Base-by-base conservation (phyloP, 2,888 invertebrate genomes). In the Dione vanillae region DNA sequence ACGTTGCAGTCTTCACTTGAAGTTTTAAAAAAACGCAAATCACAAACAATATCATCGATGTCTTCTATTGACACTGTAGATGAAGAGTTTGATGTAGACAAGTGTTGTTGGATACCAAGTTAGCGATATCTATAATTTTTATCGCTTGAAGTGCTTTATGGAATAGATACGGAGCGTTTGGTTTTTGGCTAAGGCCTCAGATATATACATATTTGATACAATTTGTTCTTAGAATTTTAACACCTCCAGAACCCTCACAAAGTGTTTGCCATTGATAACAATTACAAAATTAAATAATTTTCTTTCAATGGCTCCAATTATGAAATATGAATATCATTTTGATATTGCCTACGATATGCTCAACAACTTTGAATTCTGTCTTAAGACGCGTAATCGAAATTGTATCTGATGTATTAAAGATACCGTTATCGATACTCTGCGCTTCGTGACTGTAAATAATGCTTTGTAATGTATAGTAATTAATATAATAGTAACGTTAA, bases 381-480 rank as follows among this genome's bases (percentile, higher is more conserved):
- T 68, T 47, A 49, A 71, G 68, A 73, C 68, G 65, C 56, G 47
- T 61, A 70, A 73, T 66, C 73, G 56, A 71, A 56, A 71, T 68
- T 65, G 61, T 73, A 71, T 73, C 70, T 59, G 72, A 73, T 73
- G 19, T 54, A 69, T 61, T 71, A 70, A 20, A 62, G 51, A 68
- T 70, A 71, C 76, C 69, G 73, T 75, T 76, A 76, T 58, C 51
- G 71, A 74, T 75, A 70, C 72, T 64, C 62, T 67, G 52, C 64
- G 59, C 16, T 56, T 56, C 72, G 73, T 76, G 75, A 75, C 74
- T 71, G 71, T 65, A 64, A 79, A 82, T 81, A 80, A 71, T 79
- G 83, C 83, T 78, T 80, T 77, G 80, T 85, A 82, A 83, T 74
- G 78, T 78, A 80, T 70, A 68, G 75, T 83, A 84, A 83, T 85